Percentiles rank a stretch among this genome's conserved stretches.
Conservation (phyloP, 2,797 vertebrate species). For the Lepus townsendii region DNA sequence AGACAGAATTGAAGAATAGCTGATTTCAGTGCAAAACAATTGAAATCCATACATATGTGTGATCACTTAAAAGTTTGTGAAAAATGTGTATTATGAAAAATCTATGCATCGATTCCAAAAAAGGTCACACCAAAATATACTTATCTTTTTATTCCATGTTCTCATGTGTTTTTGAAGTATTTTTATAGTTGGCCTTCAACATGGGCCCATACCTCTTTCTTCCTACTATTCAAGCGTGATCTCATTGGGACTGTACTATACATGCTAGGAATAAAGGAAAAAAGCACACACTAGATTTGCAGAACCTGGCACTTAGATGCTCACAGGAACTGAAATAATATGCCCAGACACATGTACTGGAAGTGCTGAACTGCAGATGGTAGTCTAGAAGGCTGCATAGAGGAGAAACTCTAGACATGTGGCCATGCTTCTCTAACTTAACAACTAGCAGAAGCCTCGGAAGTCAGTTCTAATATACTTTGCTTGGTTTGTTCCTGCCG, state of each 20-base stretch:
- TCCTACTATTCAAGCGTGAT: background rate
- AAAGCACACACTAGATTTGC: too few relatives aligned
- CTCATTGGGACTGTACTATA: background rate
- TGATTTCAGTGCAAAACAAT: too few relatives aligned
- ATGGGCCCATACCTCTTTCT: background rate
- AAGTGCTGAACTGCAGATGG: background rate
- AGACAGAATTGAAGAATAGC: too few relatives aligned
- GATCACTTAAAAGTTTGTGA: too few relatives aligned
- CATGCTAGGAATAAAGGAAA: background rate
- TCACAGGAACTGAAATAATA: background rate
- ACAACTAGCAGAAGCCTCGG: background rate
- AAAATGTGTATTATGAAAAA: too few relatives aligned
- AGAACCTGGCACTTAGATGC: background rate
- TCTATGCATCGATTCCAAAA: too few relatives aligned
- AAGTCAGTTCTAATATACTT: background rate
- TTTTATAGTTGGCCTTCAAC: background rate
- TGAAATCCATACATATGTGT: background rate
- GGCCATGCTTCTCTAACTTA: background rate
- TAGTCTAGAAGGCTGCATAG: background rate
- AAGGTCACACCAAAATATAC: too few relatives aligned
- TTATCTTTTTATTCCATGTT: too few relatives aligned
- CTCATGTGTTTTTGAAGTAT: too few relatives aligned
- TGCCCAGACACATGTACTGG: background rate
- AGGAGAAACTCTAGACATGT: background rate
- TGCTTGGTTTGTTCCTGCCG: background rate